Base-by-base conservation (phyloP, 2,888 invertebrate genomes). In the Idaea biselata region DNA sequence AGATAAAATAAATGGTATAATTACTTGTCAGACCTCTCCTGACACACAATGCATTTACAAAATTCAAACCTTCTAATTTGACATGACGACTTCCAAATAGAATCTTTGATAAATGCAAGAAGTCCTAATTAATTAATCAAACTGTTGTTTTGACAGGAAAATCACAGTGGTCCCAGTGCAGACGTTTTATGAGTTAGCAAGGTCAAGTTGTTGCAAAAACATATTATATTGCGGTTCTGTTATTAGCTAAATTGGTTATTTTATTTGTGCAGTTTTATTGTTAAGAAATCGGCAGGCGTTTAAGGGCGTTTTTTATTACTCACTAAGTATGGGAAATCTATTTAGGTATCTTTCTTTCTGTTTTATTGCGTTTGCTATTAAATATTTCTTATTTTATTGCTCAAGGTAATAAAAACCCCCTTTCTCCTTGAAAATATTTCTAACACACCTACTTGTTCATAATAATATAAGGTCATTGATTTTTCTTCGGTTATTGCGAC, bases 31-130 rank as follows among this genome's bases (percentile, higher is more conserved):
- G 44, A 1, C 44, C 44, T 44, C 44, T 14, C 8, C 11, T 11
- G 11, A 11, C 44, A 44, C 6, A 14, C 8, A 44, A 16, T 67
- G 64, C 62, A 63, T 68, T 76, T 73, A 71, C 71, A 74, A 73
- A 75, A 73, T 71, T 73, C 61, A 61, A 58, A 66, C 66, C 69
- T 60, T 60, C 68, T 78, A 82, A 84, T 79, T 77, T 76, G 72
- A 75, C 77, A 80, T 84, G 85, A 85, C 85, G 84, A 77, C 78
- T 78, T 77, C 77, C 78, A 79, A 81, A 78, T 75, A 70, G 68
- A 77, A 76, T 68, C 76, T 69, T 73, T 79, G 80, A 82, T 79
- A 81, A 83, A 83, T 80, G 77, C 66, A 70, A 66, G 70, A 76
- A 73, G 76, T 72, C 75, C 72, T 78, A 80, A 78, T 79, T 80